Evolutionary conservation across 2,113 vertebrate species (phyloP).

Genomic region (Dipodomys merriami): DNA sequence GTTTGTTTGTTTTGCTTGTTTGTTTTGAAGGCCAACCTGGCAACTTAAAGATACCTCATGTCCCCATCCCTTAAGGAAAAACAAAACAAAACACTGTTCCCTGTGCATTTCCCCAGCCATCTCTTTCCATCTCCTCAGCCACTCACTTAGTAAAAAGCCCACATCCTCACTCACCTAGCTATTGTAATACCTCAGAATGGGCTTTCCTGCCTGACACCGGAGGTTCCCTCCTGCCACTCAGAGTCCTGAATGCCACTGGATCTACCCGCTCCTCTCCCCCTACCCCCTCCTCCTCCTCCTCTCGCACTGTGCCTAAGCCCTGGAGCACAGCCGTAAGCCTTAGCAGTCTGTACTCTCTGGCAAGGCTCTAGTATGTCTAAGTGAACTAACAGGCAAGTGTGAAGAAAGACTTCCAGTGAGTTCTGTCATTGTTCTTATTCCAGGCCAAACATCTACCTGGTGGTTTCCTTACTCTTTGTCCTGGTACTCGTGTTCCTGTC

Average conservation of each 20-base stretch:
- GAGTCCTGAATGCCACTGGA: neutral
- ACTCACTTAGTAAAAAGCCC: neutral
- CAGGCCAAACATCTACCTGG: conserved; percentile 58
- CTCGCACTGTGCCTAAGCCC: neutral
- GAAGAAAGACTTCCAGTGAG: neutral
- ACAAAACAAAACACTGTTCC: too few species aligned
- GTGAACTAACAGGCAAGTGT: neutral
- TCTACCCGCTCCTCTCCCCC: neutral
- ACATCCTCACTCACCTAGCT: neutral
- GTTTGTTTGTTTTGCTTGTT: too few species aligned
- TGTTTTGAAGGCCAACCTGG: neutral
- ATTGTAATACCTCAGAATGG: neutral
- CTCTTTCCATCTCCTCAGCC: conserved; percentile 4
- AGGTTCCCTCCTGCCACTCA: neutral
- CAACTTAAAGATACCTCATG: neutral
- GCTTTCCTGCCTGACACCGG: neutral
- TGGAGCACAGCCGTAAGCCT: neutral
- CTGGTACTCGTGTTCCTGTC: conserved; percentile 58
- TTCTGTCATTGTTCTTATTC: conserved; percentile 53
- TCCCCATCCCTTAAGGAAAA: neutral
- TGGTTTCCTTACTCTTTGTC: conserved; percentile 1
- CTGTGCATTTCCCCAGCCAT: neutral
- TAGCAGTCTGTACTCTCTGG: neutral
- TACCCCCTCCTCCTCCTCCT: neutral
- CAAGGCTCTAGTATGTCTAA: neutral